Base-by-base conservation (phyloP, 2,113 vertebrate species). In the Agapornis roseicollis region DNA sequence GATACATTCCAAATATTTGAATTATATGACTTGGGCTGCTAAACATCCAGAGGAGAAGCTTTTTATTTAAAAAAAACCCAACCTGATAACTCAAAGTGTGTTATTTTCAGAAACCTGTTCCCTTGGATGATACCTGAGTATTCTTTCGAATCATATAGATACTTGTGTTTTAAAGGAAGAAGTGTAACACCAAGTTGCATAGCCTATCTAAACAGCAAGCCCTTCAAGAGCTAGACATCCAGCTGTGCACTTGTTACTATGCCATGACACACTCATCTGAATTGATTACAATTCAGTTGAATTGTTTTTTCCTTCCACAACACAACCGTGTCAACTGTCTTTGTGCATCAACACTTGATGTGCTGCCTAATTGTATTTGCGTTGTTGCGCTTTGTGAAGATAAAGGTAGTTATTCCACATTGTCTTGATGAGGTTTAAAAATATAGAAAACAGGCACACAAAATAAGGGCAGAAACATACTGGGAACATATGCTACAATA, bases 281-380 rank as follows among this genome's bases (percentile, higher is more conserved):
- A 47, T 39, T 76, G 47, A 68, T 88, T 85, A 70, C 87, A 93
- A 27, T 89, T 85, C 81, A 88, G 58, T 41, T 80, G 73, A 81
- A 53, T 77, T 78, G 85, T 24, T 92, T 86, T 86, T 92, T 71
- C 69, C 56, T 94, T 95, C 61, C 82, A 85, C 82, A 80, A 7
- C 72, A 93, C 65, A 92, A 93, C 65, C 65, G 39, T 80, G 69
- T 91, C 85, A 80, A 90, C 71, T 78, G 22, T 64, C 64, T 90
- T 86, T 89, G 93, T 90, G 72, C 85, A 84, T 81, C 92, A 89
- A 14, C 88, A 81, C 56, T 86, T 81, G 83, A 72, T 69, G 17
- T 17, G 72, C 52, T 88, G 42, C 55, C 93, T 86, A 69, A 77
- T 11, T 91, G 71, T 56, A 24, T 93, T 92, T 94, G 65, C 0